Base-by-base conservation (phyloP, 2,797 vertebrate genomes). In the Centroberyx gerrardi region DNA sequence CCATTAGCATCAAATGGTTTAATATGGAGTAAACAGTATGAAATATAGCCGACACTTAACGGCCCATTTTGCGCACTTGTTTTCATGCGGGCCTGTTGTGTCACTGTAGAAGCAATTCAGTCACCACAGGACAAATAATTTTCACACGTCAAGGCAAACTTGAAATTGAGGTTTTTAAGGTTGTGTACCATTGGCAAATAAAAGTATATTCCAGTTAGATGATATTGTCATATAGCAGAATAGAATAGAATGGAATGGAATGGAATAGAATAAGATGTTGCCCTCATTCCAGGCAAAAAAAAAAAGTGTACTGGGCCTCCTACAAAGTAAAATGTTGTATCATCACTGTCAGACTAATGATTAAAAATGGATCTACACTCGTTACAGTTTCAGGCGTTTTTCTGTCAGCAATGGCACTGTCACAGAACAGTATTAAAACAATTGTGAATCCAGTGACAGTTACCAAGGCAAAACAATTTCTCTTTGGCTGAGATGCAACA, bases 391-490 rank as follows among this genome's bases (percentile, higher is more conserved):
- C 46, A 84, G 76, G 75, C 62, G 14, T 83, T 83, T 72, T 55
- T 72, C 76, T 80, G 75, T 69, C 80, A 78, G 76, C 61, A n/a
- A 67, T 76, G 78, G 15, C 71, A 33, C 54, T 64, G 83, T 86
- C 76, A 74, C 48, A 17, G 44, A 74, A 52, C 80, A 69, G 72
- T 64, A 87, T 90, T 88, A 84, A 86, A 84, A 78, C 70, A 56
- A 76, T 62, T 29, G 58, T 78, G 75, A 80, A 85, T 80, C 36
- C 1, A 22, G 72, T 76, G 82, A 88, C 78, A 85, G 80, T 74
- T 74, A 82, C 86, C 81, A 64, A 90, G 83, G 76, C 81, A 87
- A 90, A 91, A 90, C 85, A 71, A 88, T 88, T 84, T 84, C 77
- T 84, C 60, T 81, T 66, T 36, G 69, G 51, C 81, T 80, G 44